phyloP scores from a whole-genome alignment of 2,113 vertebrate species.

The Carettochelys insculpta region DNA sequence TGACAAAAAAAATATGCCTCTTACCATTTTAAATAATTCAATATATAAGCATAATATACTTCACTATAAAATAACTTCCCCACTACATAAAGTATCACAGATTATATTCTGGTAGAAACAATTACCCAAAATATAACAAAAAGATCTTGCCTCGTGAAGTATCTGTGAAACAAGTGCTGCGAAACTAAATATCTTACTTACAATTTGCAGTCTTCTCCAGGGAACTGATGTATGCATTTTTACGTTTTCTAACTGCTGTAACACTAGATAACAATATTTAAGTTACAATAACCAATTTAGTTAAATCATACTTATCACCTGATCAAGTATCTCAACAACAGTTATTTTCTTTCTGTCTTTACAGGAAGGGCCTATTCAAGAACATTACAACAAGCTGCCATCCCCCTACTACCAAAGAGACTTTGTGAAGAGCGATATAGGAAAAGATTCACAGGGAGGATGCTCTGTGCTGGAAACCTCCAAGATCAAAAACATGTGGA shows the following conservation, averaged over 20 bases:
- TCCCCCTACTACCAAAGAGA: conserved; percentile 88
- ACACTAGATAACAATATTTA: not conserved
- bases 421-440: conserved; percentile 89
- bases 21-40: not conserved
- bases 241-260: not conserved
- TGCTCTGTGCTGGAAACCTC: conserved; percentile 93
- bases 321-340: not conserved
- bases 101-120: not conserved
- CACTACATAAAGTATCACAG: not conserved
- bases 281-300: not conserved
- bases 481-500: conserved; percentile 84
- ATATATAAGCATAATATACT: too few relatives aligned
- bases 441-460: conserved; percentile 89
- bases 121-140: not conserved
- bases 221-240: not conserved
- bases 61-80: not conserved
- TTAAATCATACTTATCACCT: not conserved
- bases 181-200: not conserved
- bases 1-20: not conserved
- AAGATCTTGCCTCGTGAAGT: not conserved
- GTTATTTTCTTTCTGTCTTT: conserved; percentile 3
- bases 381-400: conserved; percentile 92
- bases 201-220: not conserved
- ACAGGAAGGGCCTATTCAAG: conserved; percentile 92
- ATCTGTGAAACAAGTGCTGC: not conserved